Evolutionary conservation across 2,113 vertebrate species (phyloP).

Genomic region (Thalassarche chlororhynchos): DNA sequence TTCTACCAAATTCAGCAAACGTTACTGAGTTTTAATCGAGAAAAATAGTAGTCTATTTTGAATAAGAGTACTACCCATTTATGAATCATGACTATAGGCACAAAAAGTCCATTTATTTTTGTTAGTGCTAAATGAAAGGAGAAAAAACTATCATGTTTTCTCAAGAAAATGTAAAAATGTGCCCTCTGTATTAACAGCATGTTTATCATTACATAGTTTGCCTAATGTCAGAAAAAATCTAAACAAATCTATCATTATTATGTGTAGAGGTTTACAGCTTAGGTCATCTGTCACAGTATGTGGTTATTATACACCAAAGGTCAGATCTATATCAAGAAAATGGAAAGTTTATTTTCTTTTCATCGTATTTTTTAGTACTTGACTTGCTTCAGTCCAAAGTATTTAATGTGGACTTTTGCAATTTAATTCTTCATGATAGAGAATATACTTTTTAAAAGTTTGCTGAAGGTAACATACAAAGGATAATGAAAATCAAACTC

Average conservation of each 20-base stretch:
- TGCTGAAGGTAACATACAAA: neutral
- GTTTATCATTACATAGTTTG: neutral
- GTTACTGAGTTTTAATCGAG: neutral
- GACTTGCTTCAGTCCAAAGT: neutral
- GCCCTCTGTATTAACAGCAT: neutral
- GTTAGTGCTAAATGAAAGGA: neutral
- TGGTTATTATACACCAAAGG: conserved; percentile 39
- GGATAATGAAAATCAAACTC: neutral
- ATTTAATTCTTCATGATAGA: neutral
- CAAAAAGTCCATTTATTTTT: neutral
- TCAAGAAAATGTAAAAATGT: conserved; percentile 4
- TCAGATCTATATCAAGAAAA: conserved; percentile 31
- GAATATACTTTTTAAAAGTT: neutral
- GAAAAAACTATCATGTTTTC: neutral
- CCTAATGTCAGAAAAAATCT: conserved; percentile 16
- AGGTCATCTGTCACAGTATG: conserved; percentile 9
- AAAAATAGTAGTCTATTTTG: conserved; percentile 22
- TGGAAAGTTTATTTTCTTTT: conserved; percentile 4
- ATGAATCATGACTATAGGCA: neutral
- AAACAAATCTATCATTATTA: conserved; percentile 39
- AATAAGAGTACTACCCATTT: neutral
- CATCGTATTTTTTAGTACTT: neutral
- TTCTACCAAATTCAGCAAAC: neutral
- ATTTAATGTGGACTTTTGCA: neutral
- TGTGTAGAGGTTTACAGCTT: neutral